phyloP scores from a whole-genome alignment of 2,113 vertebrate genomes.

The Irena cyanogastra region DNA sequence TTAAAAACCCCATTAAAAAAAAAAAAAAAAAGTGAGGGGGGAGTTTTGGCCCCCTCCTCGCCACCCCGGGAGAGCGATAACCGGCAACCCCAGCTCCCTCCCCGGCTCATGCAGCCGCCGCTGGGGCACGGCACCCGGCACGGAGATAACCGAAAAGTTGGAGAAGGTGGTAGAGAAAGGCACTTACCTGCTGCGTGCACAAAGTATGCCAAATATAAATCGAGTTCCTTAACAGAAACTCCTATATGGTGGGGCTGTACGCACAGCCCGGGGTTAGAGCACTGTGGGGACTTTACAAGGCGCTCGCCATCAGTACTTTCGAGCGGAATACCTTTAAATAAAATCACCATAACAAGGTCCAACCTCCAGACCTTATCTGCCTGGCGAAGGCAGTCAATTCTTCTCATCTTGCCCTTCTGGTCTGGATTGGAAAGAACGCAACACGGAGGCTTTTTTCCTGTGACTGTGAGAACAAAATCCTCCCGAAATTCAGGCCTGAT shows the following conservation, averaged over 20 bases:
- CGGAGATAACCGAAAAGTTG: constrained; percentile 23
- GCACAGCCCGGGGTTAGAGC: constrained; percentile 93
- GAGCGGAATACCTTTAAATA: constrained; percentile 99
- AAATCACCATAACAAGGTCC: constrained; percentile 99
- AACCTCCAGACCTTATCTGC: constrained; percentile 98
- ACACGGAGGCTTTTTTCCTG: constrained; percentile 95
- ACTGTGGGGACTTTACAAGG: constrained; percentile 98
- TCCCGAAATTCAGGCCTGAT: constrained; percentile 98
- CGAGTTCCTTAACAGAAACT: constrained; percentile 98
- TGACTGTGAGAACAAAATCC: constrained; percentile 98
- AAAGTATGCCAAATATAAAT: constrained; percentile 99
- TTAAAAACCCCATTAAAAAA: background rate
- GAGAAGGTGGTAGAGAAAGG: constrained; percentile 39
- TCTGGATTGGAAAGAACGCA: constrained; percentile 99
- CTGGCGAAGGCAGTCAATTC: constrained; percentile 98
- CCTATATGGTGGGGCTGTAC: constrained; percentile 99
- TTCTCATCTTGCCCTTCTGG: constrained; percentile 99
- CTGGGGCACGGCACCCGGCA: background rate
- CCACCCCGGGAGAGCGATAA: background rate
- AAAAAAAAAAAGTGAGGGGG: background rate
- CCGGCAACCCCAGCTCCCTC: background rate
- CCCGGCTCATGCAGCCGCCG: background rate
- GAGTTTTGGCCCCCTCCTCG: background rate
- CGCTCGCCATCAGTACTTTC: constrained; percentile 99
- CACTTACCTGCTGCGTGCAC: constrained; percentile 94